phyloP scores from a whole-genome alignment of 2,888 invertebrate genomes.

The Ptilodon capucinus region DNA sequence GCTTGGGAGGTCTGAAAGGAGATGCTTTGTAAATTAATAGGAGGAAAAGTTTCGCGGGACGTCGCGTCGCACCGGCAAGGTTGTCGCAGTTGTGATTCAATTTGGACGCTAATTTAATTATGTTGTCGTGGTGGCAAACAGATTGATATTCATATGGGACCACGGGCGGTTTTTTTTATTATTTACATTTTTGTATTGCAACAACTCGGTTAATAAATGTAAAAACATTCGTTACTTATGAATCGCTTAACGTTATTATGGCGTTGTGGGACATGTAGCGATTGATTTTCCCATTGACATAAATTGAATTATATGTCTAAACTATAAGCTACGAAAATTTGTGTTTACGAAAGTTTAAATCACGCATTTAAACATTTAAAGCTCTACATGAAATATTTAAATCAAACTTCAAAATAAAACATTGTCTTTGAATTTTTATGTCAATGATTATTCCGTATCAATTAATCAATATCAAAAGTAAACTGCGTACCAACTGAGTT shows the following conservation, averaged over 20 bases:
- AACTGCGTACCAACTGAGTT: too few relatives aligned
- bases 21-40: slow-evolving; percentile 82
- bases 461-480: too few relatives aligned
- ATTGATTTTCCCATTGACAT: too few relatives aligned
- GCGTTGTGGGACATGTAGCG: not conserved
- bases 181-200: slow-evolving; percentile 56
- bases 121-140: slow-evolving; percentile 75
- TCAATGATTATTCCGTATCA: too few relatives aligned
- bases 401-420: too few relatives aligned
- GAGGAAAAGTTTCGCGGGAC: slow-evolving; percentile 80
- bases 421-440: too few relatives aligned
- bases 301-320: too few relatives aligned
- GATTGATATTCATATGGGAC: slow-evolving; percentile 83
- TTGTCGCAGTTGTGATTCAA: slow-evolving; percentile 82
- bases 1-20: slow-evolving; percentile 46
- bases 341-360: too few relatives aligned
- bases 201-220: slow-evolving; percentile 39
- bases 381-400: too few relatives aligned
- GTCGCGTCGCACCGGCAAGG: slow-evolving; percentile 76
- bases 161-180: slow-evolving; percentile 62
- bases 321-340: too few relatives aligned
- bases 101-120: slow-evolving; percentile 83
- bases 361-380: too few relatives aligned
- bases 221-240: slow-evolving; percentile 30
- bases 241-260: slow-evolving; percentile 6